Conservation (phyloP, 2,797 vertebrate genomes). For the Muscicapa striata region DNA sequence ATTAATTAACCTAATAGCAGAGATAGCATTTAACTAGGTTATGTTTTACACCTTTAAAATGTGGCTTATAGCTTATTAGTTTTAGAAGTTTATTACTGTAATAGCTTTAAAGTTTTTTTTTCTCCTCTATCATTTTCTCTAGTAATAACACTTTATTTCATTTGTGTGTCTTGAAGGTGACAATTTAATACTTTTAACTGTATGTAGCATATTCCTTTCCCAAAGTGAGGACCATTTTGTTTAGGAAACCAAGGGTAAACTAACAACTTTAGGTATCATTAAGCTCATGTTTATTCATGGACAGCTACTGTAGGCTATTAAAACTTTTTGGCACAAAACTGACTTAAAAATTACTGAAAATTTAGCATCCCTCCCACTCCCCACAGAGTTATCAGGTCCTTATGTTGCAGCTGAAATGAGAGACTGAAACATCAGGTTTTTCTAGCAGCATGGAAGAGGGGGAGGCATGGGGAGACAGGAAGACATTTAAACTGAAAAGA, state of each 20-base stretch:
- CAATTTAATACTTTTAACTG: neutral
- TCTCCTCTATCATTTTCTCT: neutral
- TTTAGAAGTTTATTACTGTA: neutral
- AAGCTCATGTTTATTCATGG: conserved; percentile 1
- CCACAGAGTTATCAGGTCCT: neutral
- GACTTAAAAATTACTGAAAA: conserved; percentile 73
- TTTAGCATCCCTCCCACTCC: conserved; percentile 45
- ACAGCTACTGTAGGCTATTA: conserved; percentile 40
- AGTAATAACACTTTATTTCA: neutral
- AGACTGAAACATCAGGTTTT: neutral
- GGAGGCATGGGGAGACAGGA: neutral
- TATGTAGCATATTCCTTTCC: neutral
- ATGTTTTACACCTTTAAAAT: neutral
- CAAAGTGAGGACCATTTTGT: neutral
- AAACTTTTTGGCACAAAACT: conserved; percentile 77
- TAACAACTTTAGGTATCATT: conserved; percentile 5
- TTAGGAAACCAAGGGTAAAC: neutral
- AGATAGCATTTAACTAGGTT: neutral
- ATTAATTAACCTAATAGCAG: neutral
- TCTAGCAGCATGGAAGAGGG: neutral
- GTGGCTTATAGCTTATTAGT: neutral
- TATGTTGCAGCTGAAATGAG: conserved; percentile 17
- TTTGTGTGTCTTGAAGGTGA: neutral
- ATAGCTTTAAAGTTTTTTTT: neutral
- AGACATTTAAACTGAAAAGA: conserved; percentile 33